Evolutionary conservation across 1,140 invertebrate genomes (phyloP), one percentile per base, ranked within the genome.

Genomic region (Drosophila simulans): DNA sequence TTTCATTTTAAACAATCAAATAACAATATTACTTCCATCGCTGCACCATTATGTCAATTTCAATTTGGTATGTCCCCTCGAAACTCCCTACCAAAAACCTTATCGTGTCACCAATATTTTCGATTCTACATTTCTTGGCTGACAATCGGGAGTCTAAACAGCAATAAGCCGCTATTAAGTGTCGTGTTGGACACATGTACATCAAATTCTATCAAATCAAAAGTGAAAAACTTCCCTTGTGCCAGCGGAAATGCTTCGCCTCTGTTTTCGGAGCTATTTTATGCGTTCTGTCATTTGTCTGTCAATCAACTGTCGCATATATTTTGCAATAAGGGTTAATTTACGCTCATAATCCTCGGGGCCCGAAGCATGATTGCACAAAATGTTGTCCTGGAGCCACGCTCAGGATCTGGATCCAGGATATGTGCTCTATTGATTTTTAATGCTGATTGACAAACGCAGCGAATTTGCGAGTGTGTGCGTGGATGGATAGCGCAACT

Each of bases 281-380:
- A 79, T 88, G 83, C 75, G 79, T 65, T 48, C 84, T 89, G 83
- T 88, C 84, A 89, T 88, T 89, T 89, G 84, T 89, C 84, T 88
- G 84, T 88, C 84, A 88, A 88, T 88, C 84, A 88, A 69, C 84
- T 88, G 84, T 88, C 84, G 84, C 84, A 80, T 89, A 80, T 89
- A 89, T 84, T 88, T 80, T 78, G 84, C 84, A 89, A 89, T 88
- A 88, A 88, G 84, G 84, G 84, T 88, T 88, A 88, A 88, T 88
- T 88, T 88, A 88, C 84, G 80, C 84, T 88, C 84, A 88, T 88
- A 89, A 88, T 89, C 84, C 84, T 77, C 69, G 46, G 13, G 27
- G 77, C 72, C 63, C 48, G 43, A n/a, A 56, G 66, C 34, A 55
- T 34, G 63, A 69, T 88, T 88, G 66, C 83, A 89, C 64, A 25